These are phyloP conservation scores for Cylindroiulus punctatus DNA, from an alignment of 2,888 invertebrate genomes.

Conservation along the genomic window DNA sequence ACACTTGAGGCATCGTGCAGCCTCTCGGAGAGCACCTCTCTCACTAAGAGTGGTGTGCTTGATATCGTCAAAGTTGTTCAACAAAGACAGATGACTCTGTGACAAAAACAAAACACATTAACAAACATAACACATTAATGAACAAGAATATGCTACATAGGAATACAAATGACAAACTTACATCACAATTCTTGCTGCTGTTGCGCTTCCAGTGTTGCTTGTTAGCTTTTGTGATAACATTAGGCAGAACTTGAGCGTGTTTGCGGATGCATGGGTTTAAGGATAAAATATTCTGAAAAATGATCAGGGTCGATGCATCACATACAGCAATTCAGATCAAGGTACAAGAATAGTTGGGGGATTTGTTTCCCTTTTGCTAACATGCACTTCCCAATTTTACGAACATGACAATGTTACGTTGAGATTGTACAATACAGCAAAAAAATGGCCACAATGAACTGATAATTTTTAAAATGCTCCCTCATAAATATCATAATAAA, in stretches of 20 bases:
- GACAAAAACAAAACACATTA: too few relatives aligned
- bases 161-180: constrained; percentile 69
- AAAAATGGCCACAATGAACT: too few relatives aligned
- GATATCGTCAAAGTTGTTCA: constrained; percentile 94
- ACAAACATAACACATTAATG: too few relatives aligned
- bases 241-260: constrained; percentile 83
- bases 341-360: too few relatives aligned
- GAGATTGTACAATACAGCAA: too few relatives aligned
- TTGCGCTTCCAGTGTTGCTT: constrained; percentile 98
- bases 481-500: background rate
- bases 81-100: constrained; percentile 74
- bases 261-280: constrained; percentile 85
- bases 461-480: too few relatives aligned
- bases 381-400: too few relatives aligned
- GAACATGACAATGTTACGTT: too few relatives aligned
- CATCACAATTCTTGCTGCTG: constrained; percentile 81
- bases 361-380: too few relatives aligned
- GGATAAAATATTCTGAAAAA: constrained; percentile 81
- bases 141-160: constrained; percentile 49
- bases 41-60: constrained; percentile 98
- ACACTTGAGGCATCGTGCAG: constrained; percentile 88
- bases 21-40: constrained; percentile 90
- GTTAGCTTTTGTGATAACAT: constrained; percentile 82
- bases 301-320: constrained; percentile 53
- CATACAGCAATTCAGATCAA: too few relatives aligned